Percentiles rank a stretch among this genome's conserved stretches.
These are phyloP conservation scores for Phrynocephalus vlangalii DNA, from an alignment of 2,797 vertebrate genomes.

Conservation along the genomic window DNA sequence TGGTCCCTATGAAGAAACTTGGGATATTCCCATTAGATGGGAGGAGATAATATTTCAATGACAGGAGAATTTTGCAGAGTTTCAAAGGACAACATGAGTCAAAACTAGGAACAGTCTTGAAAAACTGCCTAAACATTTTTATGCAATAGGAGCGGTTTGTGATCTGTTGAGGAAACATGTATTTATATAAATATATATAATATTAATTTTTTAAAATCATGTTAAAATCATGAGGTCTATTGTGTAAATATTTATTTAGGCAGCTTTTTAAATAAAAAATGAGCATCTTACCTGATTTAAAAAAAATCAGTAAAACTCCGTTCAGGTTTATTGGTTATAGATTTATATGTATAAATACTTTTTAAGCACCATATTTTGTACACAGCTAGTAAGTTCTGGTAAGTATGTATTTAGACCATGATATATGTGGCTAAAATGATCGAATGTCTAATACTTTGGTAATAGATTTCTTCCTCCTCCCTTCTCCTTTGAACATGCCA, in stretches of 20 bases:
- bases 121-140: slow-evolving; percentile 72
- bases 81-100: slow-evolving; percentile 36
- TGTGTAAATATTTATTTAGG: slow-evolving; percentile 79
- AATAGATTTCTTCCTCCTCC: slow-evolving; percentile 64
- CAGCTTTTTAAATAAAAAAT: slow-evolving; percentile 72
- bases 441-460: slow-evolving; percentile 69
- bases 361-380: slow-evolving; percentile 77
- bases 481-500: slow-evolving; percentile 54
- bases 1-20: slow-evolving; percentile 37
- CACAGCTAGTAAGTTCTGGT: slow-evolving; percentile 70
- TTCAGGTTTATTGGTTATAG: slow-evolving; percentile 75
- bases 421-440: slow-evolving; percentile 71
- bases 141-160: slow-evolving; percentile 70
- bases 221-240: slow-evolving; percentile 73
- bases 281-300: slow-evolving; percentile 73
- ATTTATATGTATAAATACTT: slow-evolving; percentile 78
- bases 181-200: slow-evolving; percentile 68
- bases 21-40: slow-evolving; percentile 54
- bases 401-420: slow-evolving; percentile 75
- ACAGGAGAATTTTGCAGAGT: slow-evolving; percentile 58
- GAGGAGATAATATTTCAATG: slow-evolving; percentile 49
- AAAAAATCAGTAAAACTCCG: slow-evolving; percentile 71
- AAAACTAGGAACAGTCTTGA: slow-evolving; percentile 62
- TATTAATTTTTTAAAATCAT: slow-evolving; percentile 75
- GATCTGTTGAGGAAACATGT: slow-evolving; percentile 71